Conservation (phyloP, 2,888 invertebrate species). For the Chromoteleia sp. region DNA sequence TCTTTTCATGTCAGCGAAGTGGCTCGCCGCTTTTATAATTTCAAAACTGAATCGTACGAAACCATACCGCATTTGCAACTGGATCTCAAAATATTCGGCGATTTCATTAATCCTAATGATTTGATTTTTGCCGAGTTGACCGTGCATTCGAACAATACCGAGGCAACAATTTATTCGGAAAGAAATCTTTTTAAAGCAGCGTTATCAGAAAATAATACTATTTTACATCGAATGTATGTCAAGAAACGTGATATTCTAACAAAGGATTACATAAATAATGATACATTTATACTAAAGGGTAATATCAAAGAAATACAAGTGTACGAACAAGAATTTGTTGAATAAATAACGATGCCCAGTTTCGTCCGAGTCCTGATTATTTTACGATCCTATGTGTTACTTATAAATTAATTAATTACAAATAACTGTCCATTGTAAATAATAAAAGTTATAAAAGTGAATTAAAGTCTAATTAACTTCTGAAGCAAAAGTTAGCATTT, state of each 20-base stretch:
- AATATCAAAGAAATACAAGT: slow-evolving; percentile 16
- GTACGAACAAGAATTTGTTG: background rate
- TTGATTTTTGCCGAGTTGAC: slow-evolving; percentile 5
- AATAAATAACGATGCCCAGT: too few relatives aligned
- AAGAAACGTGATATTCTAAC: slow-evolving; percentile 14
- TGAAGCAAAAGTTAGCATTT: too few relatives aligned
- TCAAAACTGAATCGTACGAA: background rate
- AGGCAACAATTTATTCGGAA: slow-evolving; percentile 1
- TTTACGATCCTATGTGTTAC: too few relatives aligned
- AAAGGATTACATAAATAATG: slow-evolving; percentile 31
- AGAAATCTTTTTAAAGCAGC: background rate
- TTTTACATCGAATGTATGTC: background rate
- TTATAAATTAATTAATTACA: too few relatives aligned
- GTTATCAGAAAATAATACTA: background rate
- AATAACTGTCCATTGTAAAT: too few relatives aligned
- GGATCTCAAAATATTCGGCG: background rate
- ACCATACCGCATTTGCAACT: slow-evolving; percentile 7
- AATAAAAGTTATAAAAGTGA: too few relatives aligned
- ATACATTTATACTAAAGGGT: slow-evolving; percentile 8
- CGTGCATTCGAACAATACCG: background rate
- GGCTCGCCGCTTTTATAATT: background rate
- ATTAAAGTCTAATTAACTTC: too few relatives aligned
- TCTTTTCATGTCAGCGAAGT: slow-evolving; percentile 15
- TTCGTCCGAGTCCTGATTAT: too few relatives aligned
- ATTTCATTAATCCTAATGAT: background rate